Evolutionary conservation across 2,797 vertebrate genomes (phyloP).

Genomic region (Channallabes apus): DNA sequence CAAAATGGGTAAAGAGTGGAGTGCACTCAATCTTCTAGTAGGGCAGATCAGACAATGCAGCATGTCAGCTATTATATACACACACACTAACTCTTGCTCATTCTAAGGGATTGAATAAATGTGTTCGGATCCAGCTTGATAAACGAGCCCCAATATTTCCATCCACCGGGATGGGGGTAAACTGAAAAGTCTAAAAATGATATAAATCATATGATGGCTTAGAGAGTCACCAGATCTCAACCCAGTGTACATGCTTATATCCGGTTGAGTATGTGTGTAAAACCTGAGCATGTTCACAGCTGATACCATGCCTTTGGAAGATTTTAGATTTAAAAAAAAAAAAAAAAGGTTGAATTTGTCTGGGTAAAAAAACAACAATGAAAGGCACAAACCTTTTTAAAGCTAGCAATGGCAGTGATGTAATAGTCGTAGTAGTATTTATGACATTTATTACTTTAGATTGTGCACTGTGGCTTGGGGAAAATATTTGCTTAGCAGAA

Average conservation of each 20-base stretch:
- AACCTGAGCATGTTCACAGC: neutral
- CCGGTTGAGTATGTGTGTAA: neutral
- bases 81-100: neutral
- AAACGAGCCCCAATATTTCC: neutral
- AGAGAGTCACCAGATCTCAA: neutral
- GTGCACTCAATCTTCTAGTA: neutral
- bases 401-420: neutral
- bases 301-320: neutral
- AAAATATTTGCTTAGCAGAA: neutral
- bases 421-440: neutral
- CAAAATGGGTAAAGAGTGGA: neutral
- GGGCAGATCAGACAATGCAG: conserved; percentile 11
- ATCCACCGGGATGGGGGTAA: neutral
- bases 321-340: neutral
- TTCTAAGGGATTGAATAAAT: neutral
- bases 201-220: neutral
- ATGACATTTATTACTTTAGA: neutral
- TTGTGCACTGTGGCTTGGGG: no score
- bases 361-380: neutral
- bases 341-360: neutral
- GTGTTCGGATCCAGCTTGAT: neutral
- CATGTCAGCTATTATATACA: neutral
- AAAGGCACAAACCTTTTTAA: neutral
- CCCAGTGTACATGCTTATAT: neutral
- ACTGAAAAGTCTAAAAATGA: neutral